These are phyloP conservation scores for Phragmatobia fuliginosa DNA, from an alignment of 2,888 invertebrate species.

Conservation along the genomic window DNA sequence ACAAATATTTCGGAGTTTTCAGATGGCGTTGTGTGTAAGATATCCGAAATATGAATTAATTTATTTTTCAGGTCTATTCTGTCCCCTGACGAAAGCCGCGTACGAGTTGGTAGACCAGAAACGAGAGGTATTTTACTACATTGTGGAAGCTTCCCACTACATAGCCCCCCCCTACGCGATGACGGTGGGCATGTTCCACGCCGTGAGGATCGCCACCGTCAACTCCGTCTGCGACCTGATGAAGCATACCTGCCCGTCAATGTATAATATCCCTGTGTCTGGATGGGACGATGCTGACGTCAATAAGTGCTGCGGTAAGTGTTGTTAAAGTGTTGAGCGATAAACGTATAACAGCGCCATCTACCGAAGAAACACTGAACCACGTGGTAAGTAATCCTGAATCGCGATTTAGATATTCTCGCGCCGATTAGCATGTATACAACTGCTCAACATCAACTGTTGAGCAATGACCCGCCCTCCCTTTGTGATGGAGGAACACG, in stretches of 20 bases:
- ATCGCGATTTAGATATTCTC: no score
- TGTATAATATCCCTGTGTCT: constrained; percentile 7
- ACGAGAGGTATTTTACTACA: neutral
- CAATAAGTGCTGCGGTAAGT: constrained; percentile 62
- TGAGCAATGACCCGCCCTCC: no score
- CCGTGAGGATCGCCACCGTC: constrained; percentile 45
- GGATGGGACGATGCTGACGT: constrained; percentile 49
- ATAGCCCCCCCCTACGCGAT: constrained; percentile 61
- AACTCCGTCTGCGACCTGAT: constrained; percentile 60
- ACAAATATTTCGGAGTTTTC: no score
- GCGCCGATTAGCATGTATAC: no score
- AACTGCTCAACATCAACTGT: no score
- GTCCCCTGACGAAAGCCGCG: constrained; percentile 41
- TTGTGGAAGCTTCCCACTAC: constrained; percentile 35
- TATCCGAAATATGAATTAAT: no score
- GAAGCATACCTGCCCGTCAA: constrained; percentile 53
- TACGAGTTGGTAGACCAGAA: neutral
- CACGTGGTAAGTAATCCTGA: no score
- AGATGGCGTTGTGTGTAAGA: no score
- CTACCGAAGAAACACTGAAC: no score
- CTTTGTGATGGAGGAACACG: no score
- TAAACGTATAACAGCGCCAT: no score
- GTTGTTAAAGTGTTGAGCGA: no score
- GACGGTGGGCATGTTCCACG: constrained; percentile 40
- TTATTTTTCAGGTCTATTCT: constrained; percentile 52